Percentiles rank a stretch among this genome's conserved stretches.
Conservation (phyloP, 53 echinoderm and acorn worm species). For the Mesocentrotus franciscanus region DNA sequence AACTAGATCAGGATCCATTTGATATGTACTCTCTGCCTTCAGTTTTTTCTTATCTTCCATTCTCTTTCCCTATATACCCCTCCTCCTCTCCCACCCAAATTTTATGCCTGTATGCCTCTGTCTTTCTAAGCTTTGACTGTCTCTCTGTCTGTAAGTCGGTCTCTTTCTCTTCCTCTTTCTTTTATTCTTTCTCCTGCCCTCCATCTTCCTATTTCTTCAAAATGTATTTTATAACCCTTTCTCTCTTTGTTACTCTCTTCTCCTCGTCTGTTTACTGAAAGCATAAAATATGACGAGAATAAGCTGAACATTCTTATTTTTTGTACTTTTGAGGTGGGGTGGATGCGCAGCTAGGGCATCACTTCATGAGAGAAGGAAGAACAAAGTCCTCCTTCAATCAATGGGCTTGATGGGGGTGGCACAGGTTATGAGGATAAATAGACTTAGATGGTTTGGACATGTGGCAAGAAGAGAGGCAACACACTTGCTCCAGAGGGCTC, state of each 20-base stretch:
- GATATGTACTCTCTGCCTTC: too few species aligned
- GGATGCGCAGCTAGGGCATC: too few species aligned
- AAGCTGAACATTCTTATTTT: not conserved
- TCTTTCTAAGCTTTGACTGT: not conserved
- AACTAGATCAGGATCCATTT: not conserved
- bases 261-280: not conserved
- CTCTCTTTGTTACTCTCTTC: not conserved
- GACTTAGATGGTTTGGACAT: too few species aligned
- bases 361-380: too few species aligned
- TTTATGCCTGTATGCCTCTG: not conserved
- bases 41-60: not conserved
- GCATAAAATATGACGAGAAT: not conserved
- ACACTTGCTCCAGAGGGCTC: too few species aligned
- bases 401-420: too few species aligned
- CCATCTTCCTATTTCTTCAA: not conserved
- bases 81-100: not conserved
- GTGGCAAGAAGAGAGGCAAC: too few species aligned
- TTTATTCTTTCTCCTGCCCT: not conserved
- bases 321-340: not conserved
- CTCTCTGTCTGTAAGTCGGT: not conserved
- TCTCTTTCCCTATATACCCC: not conserved
- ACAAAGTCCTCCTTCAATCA: too few species aligned
- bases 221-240: not conserved
- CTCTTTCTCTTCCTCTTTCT: not conserved
- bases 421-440: too few species aligned